Percentiles rank a stretch among this genome's conserved stretches.
phyloP scores from a whole-genome alignment of 1,140 invertebrate genomes.

The Chymomyza costata region DNA sequence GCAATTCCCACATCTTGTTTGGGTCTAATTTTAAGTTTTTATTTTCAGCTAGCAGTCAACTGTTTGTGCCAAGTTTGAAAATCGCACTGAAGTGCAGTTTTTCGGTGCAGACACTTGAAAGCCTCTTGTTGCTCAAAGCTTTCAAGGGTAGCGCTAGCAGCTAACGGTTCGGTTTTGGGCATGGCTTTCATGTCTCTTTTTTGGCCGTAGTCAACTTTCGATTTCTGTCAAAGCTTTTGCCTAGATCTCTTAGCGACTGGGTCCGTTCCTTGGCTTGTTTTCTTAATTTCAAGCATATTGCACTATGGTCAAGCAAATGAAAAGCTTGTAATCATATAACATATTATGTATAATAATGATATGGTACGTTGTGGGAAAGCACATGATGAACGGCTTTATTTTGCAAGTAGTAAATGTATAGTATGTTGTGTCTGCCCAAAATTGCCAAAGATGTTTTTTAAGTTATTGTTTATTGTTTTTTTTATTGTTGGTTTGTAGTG shows the following conservation, averaged over 20 bases:
- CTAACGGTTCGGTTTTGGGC: constrained; percentile 19
- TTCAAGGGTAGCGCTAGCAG: constrained; percentile 52
- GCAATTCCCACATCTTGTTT: constrained; percentile 22
- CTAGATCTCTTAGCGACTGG: constrained; percentile 9
- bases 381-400: constrained; percentile 52
- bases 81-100: constrained; percentile 61
- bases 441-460: no score
- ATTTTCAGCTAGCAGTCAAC: constrained; percentile 19
- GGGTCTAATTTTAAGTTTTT: constrained; percentile 6
- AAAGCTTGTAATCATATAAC: constrained; percentile 37
- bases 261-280: no score
- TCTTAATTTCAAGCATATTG: no score
- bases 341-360: constrained; percentile 35
- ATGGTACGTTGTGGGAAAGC: constrained; percentile 35
- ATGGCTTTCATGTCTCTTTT: constrained; percentile 3
- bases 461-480: no score
- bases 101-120: constrained; percentile 17
- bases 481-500: constrained; percentile 6
- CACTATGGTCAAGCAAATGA: no score
- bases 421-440: no score
- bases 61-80: constrained; percentile 54
- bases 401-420: constrained; percentile 57
- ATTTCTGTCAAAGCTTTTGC: constrained; percentile 41
- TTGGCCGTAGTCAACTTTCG: constrained; percentile 42
- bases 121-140: constrained; percentile 35